Base-by-base conservation (phyloP, 2,888 invertebrate species). In the Leuctra nigra region DNA sequence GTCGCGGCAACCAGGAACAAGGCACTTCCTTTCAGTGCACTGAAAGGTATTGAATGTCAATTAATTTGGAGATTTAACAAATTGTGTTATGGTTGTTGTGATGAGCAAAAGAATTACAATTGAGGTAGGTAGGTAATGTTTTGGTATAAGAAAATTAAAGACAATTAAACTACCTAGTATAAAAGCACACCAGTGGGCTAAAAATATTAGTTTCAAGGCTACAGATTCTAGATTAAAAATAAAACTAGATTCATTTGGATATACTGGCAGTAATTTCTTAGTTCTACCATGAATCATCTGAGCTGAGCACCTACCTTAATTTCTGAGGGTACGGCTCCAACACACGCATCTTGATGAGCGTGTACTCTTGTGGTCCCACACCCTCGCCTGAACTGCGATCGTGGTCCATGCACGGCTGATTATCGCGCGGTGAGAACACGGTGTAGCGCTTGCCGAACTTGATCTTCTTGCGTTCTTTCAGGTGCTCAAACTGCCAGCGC, bases 361-460 rank as follows among this genome's bases (percentile, higher is more conserved):
- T 97, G 69, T 99, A 99, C 72, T 99, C 99, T 72, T 97, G 97
- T 0, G 97, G 94, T 0, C 94, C 98, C 3, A 97, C 97, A 47
- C 97, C 98, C 76, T 99, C 99, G 0, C 99, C 99, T 1, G 85
- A 78, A 38, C 91, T 86, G 64, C 99, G 81, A 72, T 99, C 99
- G 70, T 99, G 99, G 72, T 99, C 99, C 99, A 99, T 99, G 70
- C 99, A 99, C 0, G 99, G 98, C 70, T 99, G 99, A 7, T 87
- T 87, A 74, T 99, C 99, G 67, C 89, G 83, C 0, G 97, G 95
- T 0, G 97, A 98, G 73, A 83, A 99, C 63, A 99, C 89, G 0
- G 97, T 95, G 69, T 97, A 90, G 4, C 99, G 80, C 75, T 99
- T 99, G 16, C 99, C 99, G 75, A 91, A 99, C 75, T 91, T 86